phyloP scores from a whole-genome alignment of 1,140 invertebrate species.

The Trichoplusia ni region DNA sequence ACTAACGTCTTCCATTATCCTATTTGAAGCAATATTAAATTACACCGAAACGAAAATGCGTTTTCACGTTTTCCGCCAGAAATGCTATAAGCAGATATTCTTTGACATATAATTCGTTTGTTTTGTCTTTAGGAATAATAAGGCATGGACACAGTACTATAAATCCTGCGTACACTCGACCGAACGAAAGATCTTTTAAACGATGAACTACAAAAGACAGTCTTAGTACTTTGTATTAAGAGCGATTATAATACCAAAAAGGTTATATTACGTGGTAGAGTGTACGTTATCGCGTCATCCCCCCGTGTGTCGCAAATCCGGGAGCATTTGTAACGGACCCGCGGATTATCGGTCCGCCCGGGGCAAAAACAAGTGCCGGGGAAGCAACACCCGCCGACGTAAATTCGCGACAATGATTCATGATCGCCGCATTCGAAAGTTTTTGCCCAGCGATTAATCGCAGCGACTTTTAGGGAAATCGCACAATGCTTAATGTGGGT shows the following conservation, averaged over 20 bases:
- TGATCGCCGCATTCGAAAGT: slow-evolving; percentile 40
- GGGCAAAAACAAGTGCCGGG: slow-evolving; percentile 48
- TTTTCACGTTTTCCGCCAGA: too few species aligned
- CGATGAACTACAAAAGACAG: too few species aligned
- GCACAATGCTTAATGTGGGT: slow-evolving; percentile 29
- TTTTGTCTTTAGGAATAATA: slow-evolving; percentile 14
- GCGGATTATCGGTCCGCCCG: slow-evolving; percentile 49
- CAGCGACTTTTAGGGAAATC: slow-evolving; percentile 40
- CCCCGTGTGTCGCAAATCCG: slow-evolving; percentile 41
- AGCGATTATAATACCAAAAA: background rate
- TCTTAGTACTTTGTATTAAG: background rate
- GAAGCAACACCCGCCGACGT: slow-evolving; percentile 32
- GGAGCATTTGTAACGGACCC: slow-evolving; percentile 44
- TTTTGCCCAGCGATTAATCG: slow-evolving; percentile 47
- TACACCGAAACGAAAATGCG: too few species aligned
- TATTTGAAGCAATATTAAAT: too few species aligned
- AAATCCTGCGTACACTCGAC: too few species aligned
- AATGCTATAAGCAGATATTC: too few species aligned
- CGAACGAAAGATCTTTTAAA: too few species aligned
- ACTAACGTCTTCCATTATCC: too few species aligned
- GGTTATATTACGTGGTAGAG: background rate
- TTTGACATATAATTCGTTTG: slow-evolving; percentile 13
- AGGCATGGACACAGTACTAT: slow-evolving; percentile 4
- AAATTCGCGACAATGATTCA: slow-evolving; percentile 52
- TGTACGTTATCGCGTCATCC: slow-evolving; percentile 35